Base-by-base conservation (phyloP, 2,113 vertebrate species). In the Pomatorhinus ruficollis region DNA sequence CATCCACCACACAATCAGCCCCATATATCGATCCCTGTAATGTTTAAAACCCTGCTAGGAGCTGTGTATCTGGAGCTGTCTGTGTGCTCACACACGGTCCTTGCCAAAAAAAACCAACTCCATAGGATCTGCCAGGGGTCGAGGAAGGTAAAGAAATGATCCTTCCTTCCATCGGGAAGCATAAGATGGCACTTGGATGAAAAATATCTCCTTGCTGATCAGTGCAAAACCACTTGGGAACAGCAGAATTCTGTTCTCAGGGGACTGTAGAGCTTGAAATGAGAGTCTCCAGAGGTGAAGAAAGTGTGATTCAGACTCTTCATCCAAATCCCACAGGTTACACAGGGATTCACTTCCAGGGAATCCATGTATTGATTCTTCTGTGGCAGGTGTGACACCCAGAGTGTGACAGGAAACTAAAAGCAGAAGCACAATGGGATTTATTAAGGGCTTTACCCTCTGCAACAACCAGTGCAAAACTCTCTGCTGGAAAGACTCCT, bases 281-380 rank as follows among this genome's bases (percentile, higher is more conserved):
- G 20, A n/a, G 42, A 57, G 2, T 24, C 17, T 52, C 21, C 35
- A 78, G 49, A 75, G 22, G 45, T 40, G 44, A 64, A 64, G 56
- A 42, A 90, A 79, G 15, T 9, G 15, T 23, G 44, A 68, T 68
- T 76, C 75, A 64, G 54, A 44, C 20, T 72, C 25, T 57, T 91
- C 54, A 42, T 65, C 59, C 3, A 1, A 87, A 69, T 49, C 59
- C 54, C 52, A 52, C 4, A 7, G 27, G 17, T 40, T 20, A 13
- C 10, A 3, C 0, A 0, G 50, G 60, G 37, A 78, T 69, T 94
- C 35, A 14, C n/a, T 15, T 21, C 39, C 64, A 68, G 31, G 24
- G 69, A 75, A 94, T 80, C 72, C 22, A 4, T 5, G 10, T 15
- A 35, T 63, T 44, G 84, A 31, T 53, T 69, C 15, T 61, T 74